Evolutionary conservation across 2,888 invertebrate species (phyloP), one percentile per base, ranked within the genome.

Genomic region (Brachynemurus nebulosus): DNA sequence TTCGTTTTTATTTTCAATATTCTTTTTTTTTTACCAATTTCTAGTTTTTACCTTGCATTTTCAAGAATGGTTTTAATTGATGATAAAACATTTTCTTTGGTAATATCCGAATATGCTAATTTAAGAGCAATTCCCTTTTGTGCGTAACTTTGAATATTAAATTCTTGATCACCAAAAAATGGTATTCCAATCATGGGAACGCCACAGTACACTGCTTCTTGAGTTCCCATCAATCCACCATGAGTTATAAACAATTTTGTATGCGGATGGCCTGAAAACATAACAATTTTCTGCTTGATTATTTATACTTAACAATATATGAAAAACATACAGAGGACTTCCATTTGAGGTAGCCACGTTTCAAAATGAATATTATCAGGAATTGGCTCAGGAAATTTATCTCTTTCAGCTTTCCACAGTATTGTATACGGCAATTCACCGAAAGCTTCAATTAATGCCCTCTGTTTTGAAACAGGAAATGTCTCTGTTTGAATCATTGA

Each of bases 401-500:
- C 59, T 11, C 62, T 58, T 47, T 69, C 64, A 61, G 69, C 71
- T 57, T 73, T 74, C 55, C 73, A 70, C 17, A 76, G 57, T 7
- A 76, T 69, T 4, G 67, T 65, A 54, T 72, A 70, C 12, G 71
- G 66, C 34, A 76, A 53, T 30, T 67, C 63, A 0, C 69, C 67
- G 48, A 75, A 64, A 2, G 66, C 71, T 19, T 61, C 58, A 50
- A 74, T 67, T 50, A 76, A 67, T 42, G 63, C 62, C 47, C 64
- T 59, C 37, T 72, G 53, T 49, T 61, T 67, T 14, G 65, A 61
- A 27, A 57, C 58, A 1, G 72, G 68, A 48, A 74, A 69, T 1
- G 69, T 68, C 55, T 72, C 72, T 25, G 71, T 69, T 18, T 67
- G 59, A 1, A 76, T 62, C 68, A 74, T 70, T 5, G 74, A 74